Base-by-base conservation (phyloP, 2,113 vertebrate genomes). In the Pao palembangensis region DNA sequence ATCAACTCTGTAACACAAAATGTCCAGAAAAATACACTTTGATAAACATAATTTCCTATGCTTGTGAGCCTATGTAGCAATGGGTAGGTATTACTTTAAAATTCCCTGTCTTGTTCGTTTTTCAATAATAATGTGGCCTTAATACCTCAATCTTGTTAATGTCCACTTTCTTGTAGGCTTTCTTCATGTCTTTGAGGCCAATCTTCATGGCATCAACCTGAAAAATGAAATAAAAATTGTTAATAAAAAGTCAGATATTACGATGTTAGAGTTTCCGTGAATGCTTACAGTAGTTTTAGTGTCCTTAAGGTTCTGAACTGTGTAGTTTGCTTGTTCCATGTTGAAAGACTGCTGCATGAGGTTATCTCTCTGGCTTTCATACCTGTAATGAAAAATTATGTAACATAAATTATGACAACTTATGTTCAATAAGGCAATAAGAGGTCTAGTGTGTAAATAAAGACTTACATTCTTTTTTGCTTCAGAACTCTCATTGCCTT, bases 311-410 rank as follows among this genome's bases (percentile, higher is more conserved):
- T 91, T 88, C 79, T 98, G 96, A 74, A 99, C 96, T n/a, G 97
- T 95, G 70, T 99, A 99, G 88, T 99, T 99, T n/a, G 95, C 82
- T 90, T 99, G 97, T 68, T 99, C 97, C 97, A 99, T 99, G 88
- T 99, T 99, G 81, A 99, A 99, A 0, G 97, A 99, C 87, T 99
- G 97, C 74, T 99, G 96, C 84, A 92, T 93, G 0, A 99, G 91
- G 65, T 98, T 96, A 80, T 98, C 95, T 78, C 92, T 90, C 86
- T 99, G 96, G 54, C 93, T 88, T 75, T 99, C 97, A 58, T 99
- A 99, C 96, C 97, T 99, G 85, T 71, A 79, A 38, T 69, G 65
- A 50, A 64, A 19, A 42, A 60, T 4, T 8, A 11, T 34, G 25
- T 28, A 44, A 8, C 6, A 58, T 21, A 3, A 28, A 43, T 4